These are phyloP conservation scores for Pachliopta kotzebuea DNA, from an alignment of 2,888 invertebrate species.

Conservation along the genomic window DNA sequence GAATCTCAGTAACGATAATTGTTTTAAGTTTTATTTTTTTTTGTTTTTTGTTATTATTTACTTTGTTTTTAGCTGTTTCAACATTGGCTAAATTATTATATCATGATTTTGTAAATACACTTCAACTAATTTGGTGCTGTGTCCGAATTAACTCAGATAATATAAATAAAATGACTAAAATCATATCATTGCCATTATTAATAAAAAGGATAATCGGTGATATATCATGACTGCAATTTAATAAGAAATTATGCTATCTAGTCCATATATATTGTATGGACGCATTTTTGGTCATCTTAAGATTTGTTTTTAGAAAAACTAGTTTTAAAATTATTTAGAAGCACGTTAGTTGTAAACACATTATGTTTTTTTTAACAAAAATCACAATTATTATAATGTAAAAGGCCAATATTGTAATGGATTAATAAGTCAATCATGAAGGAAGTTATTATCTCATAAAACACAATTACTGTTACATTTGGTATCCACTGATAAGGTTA, in stretches of 20 bases:
- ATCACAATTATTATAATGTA: background rate
- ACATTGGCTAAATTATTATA: constrained; percentile 3
- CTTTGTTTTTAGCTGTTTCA: constrained; percentile 7
- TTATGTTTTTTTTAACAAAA: background rate
- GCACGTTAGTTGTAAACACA: background rate
- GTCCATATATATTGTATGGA: too few species aligned
- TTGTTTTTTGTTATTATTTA: background rate
- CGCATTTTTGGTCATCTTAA: too few species aligned
- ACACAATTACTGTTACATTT: background rate
- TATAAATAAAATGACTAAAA: background rate
- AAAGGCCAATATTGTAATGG: background rate
- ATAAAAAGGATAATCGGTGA: background rate
- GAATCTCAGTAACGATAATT: constrained; percentile 21
- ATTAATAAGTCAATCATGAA: background rate
- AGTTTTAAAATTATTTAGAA: background rate
- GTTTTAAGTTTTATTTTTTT: constrained; percentile 5
- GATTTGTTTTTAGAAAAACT: too few species aligned
- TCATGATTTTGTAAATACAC: constrained; percentile 19
- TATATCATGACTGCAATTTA: too few species aligned
- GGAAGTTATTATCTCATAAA: background rate
- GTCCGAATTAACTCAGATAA: background rate
- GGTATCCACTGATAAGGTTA: constrained; percentile 3
- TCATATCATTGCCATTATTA: background rate
- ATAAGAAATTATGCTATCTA: too few species aligned
- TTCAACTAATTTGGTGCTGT: constrained; percentile 19